Conservation (phyloP, 2,113 vertebrate species). For the Labeo catla region DNA sequence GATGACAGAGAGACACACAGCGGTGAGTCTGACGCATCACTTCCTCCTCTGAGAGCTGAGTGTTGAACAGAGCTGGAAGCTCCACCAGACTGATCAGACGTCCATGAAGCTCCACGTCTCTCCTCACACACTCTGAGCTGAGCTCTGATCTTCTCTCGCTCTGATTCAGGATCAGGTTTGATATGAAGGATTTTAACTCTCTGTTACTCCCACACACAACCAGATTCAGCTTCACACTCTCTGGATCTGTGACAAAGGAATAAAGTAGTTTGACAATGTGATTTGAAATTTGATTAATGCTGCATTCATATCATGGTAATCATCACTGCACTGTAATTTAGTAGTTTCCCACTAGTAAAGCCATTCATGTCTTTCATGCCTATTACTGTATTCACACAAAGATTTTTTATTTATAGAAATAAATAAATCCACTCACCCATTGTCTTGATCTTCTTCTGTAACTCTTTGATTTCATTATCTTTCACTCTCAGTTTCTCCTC, state of each 20-base stretch:
- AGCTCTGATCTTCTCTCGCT: neutral
- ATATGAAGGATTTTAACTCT: neutral
- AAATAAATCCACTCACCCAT: neutral
- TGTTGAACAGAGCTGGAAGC: neutral
- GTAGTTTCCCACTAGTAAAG: too few species aligned
- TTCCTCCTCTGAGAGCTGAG: neutral
- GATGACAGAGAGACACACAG: neutral
- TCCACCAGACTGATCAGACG: neutral
- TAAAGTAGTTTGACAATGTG: neutral
- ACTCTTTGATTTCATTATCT: neutral
- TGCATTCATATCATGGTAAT: neutral
- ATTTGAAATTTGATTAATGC: neutral
- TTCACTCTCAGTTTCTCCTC: neutral
- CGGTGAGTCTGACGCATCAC: neutral
- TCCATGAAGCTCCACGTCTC: neutral
- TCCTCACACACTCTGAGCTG: slow-evolving; percentile 10
- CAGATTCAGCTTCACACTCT: slow-evolving; percentile 30
- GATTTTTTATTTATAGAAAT: too few species aligned
- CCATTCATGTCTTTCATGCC: too few species aligned
- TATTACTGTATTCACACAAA: too few species aligned
- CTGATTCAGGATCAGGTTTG: slow-evolving; percentile 16
- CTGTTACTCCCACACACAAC: slow-evolving; percentile 15
- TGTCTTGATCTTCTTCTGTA: neutral
- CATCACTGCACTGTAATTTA: too few species aligned
- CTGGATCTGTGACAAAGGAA: neutral